phyloP scores from a whole-genome alignment of 2,888 invertebrate species.

The Pomacea canaliculata region DNA sequence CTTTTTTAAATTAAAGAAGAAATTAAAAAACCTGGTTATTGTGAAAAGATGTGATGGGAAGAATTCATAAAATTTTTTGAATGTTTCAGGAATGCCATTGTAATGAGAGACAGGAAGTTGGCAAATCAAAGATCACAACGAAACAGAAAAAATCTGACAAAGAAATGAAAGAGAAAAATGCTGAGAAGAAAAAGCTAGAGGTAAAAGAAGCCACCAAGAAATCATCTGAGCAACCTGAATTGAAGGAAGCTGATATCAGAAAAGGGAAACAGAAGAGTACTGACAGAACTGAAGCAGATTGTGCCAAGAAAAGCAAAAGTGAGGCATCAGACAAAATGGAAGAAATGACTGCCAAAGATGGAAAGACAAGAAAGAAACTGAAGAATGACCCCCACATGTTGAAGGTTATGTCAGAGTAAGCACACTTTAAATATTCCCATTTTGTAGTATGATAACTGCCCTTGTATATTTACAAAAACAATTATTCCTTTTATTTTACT shows the following conservation, averaged over 20 bases:
- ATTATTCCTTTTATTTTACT: too few relatives aligned
- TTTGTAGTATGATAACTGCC: too few relatives aligned
- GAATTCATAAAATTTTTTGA: too few relatives aligned
- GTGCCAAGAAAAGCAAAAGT: constrained; percentile 2
- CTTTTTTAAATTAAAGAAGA: too few relatives aligned
- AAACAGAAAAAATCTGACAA: too few relatives aligned
- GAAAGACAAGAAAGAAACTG: constrained; percentile 40
- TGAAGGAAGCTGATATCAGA: constrained; percentile 8
- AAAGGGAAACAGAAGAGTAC: constrained; percentile 10
- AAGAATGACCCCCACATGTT: constrained; percentile 50
- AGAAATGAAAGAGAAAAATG: background rate
- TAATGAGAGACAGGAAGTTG: too few relatives aligned
- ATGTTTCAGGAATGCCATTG: too few relatives aligned
- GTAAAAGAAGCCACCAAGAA: background rate
- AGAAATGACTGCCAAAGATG: constrained; percentile 12
- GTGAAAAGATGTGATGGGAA: too few relatives aligned
- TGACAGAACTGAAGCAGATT: background rate
- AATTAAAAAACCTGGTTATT: too few relatives aligned
- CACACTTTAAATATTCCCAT: background rate
- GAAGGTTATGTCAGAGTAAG: constrained; percentile 58
- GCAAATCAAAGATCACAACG: too few relatives aligned
- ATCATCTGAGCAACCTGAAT: background rate
- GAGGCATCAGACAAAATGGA: constrained; percentile 2
- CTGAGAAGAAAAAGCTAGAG: background rate
- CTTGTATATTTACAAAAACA: too few relatives aligned